Base-by-base conservation (phyloP, 2,888 invertebrate genomes). In the Amphimallon solstitiale region DNA sequence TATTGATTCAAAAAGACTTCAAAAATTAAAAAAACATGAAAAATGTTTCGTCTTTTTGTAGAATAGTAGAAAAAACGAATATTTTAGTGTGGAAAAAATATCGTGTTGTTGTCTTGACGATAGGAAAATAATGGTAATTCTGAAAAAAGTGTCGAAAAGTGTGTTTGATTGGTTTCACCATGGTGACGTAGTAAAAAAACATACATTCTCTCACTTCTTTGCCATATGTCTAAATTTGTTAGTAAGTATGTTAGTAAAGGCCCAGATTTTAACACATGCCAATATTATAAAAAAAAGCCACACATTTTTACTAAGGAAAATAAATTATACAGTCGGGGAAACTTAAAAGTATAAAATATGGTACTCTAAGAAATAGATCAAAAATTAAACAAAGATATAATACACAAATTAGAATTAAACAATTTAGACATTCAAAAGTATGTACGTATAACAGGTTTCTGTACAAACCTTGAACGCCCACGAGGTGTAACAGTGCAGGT, bases 1-100 rank as follows among this genome's bases (percentile, higher is more conserved):
- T 88, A 88, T 86, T 88, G 88, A 88, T 87, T 85, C 83, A 72
- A 74, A 70, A 70, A 73, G 68, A 68, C 51, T 63, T 67, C 59
- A 72, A 70, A 71, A 73, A 70, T 51, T 64, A 54, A 54, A 12
- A 54, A 59, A 59, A 59, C 9, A 29, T 59, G 23, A 59, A 59
- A 56, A 56, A 56, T 54, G 19, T 43, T 43, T 59, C 23, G 10
- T 40, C 34, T 59, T 59, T 59, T 15, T 45, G 43, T 59, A 34
- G 43, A 43, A 34, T 14, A 59, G 61, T 65, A 67, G 68, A 66
- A 72, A 73, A 74, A 73, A 70, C 65, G 67, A 68, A 67, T 43
- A 17, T 68, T 45, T 67, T 68, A 71, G 68, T 66, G 59, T 63
- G 38, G 67, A 70, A 70, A 66, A 65, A 59, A 59, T 43, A 59